Conservation (phyloP, 2,113 vertebrate genomes). For the Callopanchax toddi region DNA sequence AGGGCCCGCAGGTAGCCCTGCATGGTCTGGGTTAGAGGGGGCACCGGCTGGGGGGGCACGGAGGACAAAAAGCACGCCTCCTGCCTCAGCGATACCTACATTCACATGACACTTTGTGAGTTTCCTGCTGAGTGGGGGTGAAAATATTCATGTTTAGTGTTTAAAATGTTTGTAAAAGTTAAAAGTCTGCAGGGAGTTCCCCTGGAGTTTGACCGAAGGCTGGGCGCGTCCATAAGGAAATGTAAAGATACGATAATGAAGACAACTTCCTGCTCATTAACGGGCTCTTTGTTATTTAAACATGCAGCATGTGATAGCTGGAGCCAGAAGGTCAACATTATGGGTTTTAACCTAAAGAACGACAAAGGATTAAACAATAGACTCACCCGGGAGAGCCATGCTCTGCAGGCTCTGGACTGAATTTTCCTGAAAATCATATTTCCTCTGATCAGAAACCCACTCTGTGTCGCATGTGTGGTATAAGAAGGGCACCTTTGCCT, state of each 20-base stretch:
- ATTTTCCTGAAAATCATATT: slow-evolving; percentile 70
- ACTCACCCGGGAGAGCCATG: slow-evolving; percentile 69
- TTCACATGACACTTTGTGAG: not conserved
- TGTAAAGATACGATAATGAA: not conserved
- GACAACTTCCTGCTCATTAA: not conserved
- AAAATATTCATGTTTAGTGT: no score
- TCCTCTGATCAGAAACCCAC: not conserved
- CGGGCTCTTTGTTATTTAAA: no score
- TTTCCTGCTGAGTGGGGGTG: not conserved
- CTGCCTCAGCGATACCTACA: slow-evolving; percentile 58
- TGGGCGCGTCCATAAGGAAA: slow-evolving; percentile 28
- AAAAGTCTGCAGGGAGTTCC: not conserved
- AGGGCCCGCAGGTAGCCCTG: slow-evolving; percentile 79
- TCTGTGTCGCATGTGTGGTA: slow-evolving; percentile 9
- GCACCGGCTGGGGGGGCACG: slow-evolving; percentile 80
- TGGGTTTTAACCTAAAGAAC: not conserved
- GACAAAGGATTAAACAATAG: not conserved
- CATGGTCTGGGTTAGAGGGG: slow-evolving; percentile 78
- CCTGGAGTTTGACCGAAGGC: slow-evolving; percentile 14
- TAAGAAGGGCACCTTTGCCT: not conserved
- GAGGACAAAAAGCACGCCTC: slow-evolving; percentile 60
- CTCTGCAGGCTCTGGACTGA: slow-evolving; percentile 42
- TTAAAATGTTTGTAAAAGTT: not conserved
- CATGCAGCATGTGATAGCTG: no score
- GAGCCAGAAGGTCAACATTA: not conserved